phyloP scores from a whole-genome alignment of 2,113 vertebrate species.

The Pteropus alecto region DNA sequence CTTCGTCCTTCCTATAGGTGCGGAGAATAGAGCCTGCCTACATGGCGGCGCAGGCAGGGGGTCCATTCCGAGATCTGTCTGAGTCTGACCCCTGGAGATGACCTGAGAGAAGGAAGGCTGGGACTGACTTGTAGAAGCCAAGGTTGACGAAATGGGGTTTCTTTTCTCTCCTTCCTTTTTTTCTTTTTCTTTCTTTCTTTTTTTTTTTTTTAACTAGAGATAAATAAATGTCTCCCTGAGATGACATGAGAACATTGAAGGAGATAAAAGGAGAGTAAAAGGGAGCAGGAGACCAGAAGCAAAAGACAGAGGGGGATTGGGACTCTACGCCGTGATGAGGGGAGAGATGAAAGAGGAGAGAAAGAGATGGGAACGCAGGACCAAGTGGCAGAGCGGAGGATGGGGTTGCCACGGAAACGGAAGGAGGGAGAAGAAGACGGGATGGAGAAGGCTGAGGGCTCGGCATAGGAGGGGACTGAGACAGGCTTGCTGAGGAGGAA shows the following conservation, averaged over 20 bases:
- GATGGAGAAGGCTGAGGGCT: constrained; percentile 71
- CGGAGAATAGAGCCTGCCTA: background rate
- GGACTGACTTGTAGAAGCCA: background rate
- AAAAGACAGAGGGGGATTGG: constrained; percentile 73
- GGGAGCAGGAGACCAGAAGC: constrained; percentile 68
- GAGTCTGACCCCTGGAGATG: fast-evolving
- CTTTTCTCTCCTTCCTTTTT: constrained; percentile 4
- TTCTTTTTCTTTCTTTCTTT: background rate
- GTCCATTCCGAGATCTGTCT: background rate
- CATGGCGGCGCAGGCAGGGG: background rate
- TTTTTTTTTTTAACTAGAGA: constrained; percentile 59
- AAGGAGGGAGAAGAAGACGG: constrained; percentile 71
- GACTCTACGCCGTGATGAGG: constrained; percentile 69
- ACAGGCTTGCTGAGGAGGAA: background rate
- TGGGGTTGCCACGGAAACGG: constrained; percentile 85
- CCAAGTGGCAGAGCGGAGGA: constrained; percentile 73
- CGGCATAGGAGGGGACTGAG: background rate
- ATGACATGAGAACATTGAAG: constrained; percentile 62
- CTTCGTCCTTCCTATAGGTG: background rate
- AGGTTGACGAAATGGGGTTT: background rate
- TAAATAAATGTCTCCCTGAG: constrained; percentile 71
- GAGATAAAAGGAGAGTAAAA: constrained; percentile 77
- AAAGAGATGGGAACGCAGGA: constrained; percentile 75
- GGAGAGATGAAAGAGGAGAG: constrained; percentile 83
- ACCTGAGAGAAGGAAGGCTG: background rate